These are phyloP conservation scores for Netelia virgata DNA, from an alignment of 2,888 invertebrate genomes.

Conservation along the genomic window DNA sequence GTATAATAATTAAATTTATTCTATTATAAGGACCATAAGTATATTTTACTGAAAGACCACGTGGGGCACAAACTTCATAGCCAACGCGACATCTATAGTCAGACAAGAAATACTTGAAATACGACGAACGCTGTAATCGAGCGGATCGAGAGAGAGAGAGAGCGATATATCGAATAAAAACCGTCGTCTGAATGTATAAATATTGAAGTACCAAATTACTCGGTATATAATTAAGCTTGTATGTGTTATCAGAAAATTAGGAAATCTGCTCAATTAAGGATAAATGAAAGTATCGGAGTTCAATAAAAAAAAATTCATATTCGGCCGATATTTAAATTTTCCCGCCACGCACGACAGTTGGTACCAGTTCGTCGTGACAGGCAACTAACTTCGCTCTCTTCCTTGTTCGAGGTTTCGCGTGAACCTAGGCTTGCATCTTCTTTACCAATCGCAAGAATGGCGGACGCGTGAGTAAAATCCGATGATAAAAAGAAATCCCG, in stretches of 20 bases:
- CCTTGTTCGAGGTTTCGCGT: constrained; percentile 38
- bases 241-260: background rate
- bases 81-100: background rate
- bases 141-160: no score
- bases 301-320: background rate
- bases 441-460: constrained; percentile 77
- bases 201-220: background rate
- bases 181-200: background rate
- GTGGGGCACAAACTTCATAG: constrained; percentile 20
- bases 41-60: constrained; percentile 12
- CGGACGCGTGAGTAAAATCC: constrained; percentile 80
- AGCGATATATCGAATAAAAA: no score
- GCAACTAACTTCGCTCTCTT: constrained; percentile 31
- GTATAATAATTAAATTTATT: constrained; percentile 3
- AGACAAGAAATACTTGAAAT: background rate
- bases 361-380: constrained; percentile 9
- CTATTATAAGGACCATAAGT: background rate
- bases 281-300: background rate
- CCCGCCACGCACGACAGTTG: constrained; percentile 45
- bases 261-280: background rate
- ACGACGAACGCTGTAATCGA: background rate
- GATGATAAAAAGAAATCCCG: constrained; percentile 73
- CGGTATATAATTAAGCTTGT: background rate
- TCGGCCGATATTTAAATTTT: constrained; percentile 5
- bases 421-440: constrained; percentile 61